Conservation (phyloP, 1,140 invertebrate genomes). For the Trichomalopsis sarcophagae region DNA sequence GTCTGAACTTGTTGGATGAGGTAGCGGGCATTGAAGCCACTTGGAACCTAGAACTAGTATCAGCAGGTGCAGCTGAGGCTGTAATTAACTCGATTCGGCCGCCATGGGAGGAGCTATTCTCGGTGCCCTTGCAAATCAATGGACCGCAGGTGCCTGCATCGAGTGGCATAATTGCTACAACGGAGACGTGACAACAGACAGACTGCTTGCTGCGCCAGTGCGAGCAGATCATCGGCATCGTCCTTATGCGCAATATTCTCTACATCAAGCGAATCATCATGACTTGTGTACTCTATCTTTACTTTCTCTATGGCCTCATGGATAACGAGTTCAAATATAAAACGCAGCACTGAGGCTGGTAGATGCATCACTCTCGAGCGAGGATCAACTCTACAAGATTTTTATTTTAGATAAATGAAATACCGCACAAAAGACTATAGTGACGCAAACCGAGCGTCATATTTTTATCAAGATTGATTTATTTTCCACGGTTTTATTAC, state of each 20-base stretch:
- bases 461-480: not conserved
- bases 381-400: not conserved
- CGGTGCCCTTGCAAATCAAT: constrained; percentile 69
- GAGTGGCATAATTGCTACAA: not conserved
- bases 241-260: constrained; percentile 39
- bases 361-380: not conserved
- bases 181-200: constrained; percentile 30
- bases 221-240: constrained; percentile 4
- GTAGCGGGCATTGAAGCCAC: constrained; percentile 62
- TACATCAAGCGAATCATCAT: constrained; percentile 32
- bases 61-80: constrained; percentile 63
- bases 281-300: constrained; percentile 32
- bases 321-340: constrained; percentile 18
- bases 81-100: constrained; percentile 69
- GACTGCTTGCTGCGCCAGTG: not conserved
- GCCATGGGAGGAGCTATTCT: constrained; percentile 74
- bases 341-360: not conserved
- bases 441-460: not conserved
- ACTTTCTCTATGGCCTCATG: constrained; percentile 12
- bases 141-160: not conserved
- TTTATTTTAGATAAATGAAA: not conserved
- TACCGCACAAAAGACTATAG: not conserved
- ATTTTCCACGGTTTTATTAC: not conserved
- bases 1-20: constrained; percentile 70
- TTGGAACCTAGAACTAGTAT: constrained; percentile 68